A percentile compares a stretch with the other conserved stretches of the same genome.
These are phyloP conservation scores for Drosophila fuyamai DNA, from an alignment of 1,140 invertebrate species.

Conservation along the genomic window DNA sequence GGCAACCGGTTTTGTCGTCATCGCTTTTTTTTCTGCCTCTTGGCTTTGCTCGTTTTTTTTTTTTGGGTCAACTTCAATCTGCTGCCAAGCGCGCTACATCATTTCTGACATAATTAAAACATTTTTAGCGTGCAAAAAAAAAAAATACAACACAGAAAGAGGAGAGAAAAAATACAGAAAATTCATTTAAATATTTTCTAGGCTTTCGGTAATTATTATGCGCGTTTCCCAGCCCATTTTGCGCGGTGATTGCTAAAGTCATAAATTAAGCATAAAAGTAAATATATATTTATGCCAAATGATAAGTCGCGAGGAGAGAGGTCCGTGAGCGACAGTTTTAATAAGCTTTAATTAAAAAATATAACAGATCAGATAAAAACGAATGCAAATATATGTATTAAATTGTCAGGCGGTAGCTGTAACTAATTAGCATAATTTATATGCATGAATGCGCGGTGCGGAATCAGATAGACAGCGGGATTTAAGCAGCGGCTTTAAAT, in stretches of 20 bases:
- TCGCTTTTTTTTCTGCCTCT: slow-evolving; percentile 23
- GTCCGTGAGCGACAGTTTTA: slow-evolving; percentile 59
- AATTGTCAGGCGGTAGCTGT: slow-evolving; percentile 54
- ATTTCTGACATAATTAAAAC: slow-evolving; percentile 77
- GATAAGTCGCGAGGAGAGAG: slow-evolving; percentile 7
- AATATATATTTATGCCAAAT: slow-evolving; percentile 60
- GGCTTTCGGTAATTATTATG: slow-evolving; percentile 32
- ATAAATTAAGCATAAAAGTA: slow-evolving; percentile 63
- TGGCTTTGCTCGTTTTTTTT: slow-evolving; percentile 35
- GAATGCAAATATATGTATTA: slow-evolving; percentile 44
- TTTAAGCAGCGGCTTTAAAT: slow-evolving; percentile 67
- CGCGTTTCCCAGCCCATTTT: not conserved
- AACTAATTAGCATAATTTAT: slow-evolving; percentile 81
- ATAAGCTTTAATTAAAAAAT: slow-evolving; percentile 74
- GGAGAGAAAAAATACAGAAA: slow-evolving; percentile 24
- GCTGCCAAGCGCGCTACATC: slow-evolving; percentile 57
- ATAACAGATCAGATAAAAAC: slow-evolving; percentile 45
- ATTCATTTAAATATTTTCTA: slow-evolving; percentile 52
- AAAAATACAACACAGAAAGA: slow-evolving; percentile 1
- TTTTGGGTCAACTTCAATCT: slow-evolving; percentile 70
- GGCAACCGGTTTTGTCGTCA: slow-evolving; percentile 69
- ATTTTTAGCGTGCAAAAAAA: slow-evolving; percentile 46
- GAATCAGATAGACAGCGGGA: slow-evolving; percentile 13
- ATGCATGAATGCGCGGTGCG: slow-evolving; percentile 58
- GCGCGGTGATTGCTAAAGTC: slow-evolving; percentile 33